Percentiles rank a stretch among this genome's conserved stretches.
phyloP scores from a whole-genome alignment of 2,888 invertebrate genomes.

The Aproaerema taeniolella region DNA sequence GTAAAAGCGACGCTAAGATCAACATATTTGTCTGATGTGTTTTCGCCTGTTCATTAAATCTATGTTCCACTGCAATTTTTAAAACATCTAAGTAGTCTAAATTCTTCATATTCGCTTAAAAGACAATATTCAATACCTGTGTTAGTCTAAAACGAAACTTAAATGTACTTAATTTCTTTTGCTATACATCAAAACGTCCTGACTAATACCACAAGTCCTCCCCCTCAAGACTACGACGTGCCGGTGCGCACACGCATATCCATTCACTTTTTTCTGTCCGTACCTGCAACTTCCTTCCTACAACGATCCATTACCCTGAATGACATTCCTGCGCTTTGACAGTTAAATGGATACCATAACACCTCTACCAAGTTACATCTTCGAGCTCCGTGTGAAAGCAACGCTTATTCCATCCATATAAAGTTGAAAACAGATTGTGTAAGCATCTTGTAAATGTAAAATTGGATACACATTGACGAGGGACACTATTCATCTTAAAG shows the following conservation, averaged over 20 bases:
- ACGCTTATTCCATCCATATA: constrained; percentile 18
- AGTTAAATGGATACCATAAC: constrained; percentile 60
- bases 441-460: constrained; percentile 2
- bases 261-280: constrained; percentile 46
- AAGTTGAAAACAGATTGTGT: neutral
- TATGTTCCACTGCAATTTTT: too few relatives aligned
- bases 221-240: neutral
- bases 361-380: constrained; percentile 34
- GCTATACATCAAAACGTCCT: too few relatives aligned
- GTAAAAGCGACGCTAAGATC: too few relatives aligned
- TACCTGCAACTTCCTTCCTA: constrained; percentile 76
- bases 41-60: too few relatives aligned
- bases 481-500: too few relatives aligned
- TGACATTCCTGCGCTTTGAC: constrained; percentile 66
- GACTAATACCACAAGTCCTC: too few relatives aligned
- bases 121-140: too few relatives aligned
- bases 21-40: too few relatives aligned
- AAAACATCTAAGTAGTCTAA: too few relatives aligned
- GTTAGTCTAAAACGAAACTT: too few relatives aligned
- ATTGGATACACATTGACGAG: constrained; percentile 8
- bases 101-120: too few relatives aligned
- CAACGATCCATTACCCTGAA: constrained; percentile 66
- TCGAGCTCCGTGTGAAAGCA: constrained; percentile 16
- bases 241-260: constrained; percentile 37
- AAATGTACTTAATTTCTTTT: too few relatives aligned